Evolutionary conservation across 2,113 vertebrate species (phyloP).

Genomic region (Cyprinodon brontotheroides): DNA sequence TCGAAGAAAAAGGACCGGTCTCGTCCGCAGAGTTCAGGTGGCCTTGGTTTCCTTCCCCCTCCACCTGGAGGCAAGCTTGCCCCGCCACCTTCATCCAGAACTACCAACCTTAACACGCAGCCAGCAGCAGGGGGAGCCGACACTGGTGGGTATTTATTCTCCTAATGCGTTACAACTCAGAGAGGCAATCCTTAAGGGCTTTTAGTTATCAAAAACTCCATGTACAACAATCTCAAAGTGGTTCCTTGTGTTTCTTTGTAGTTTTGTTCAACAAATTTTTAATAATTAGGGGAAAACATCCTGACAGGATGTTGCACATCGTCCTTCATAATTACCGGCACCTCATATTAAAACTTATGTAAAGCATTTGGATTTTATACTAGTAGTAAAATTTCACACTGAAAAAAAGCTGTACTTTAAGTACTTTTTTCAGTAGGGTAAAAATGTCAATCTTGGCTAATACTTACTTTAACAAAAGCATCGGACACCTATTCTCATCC

Average conservation of each 20-base stretch:
- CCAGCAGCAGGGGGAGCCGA: slow-evolving; percentile 78
- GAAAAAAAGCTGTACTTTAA: not conserved
- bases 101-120: slow-evolving; percentile 81
- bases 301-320: not conserved
- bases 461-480: not conserved
- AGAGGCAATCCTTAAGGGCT: no score
- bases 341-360: no score
- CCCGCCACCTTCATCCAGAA: slow-evolving; percentile 78
- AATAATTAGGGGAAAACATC: not conserved
- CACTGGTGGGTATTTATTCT: slow-evolving; percentile 67
- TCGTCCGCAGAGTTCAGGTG: slow-evolving; percentile 83
- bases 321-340: not conserved
- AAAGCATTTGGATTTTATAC: not conserved
- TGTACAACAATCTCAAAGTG: not conserved
- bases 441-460: no score
- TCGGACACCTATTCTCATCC: not conserved
- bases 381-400: not conserved
- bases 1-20: slow-evolving; percentile 87
- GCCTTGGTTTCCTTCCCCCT: slow-evolving; percentile 88
- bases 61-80: slow-evolving; percentile 89
- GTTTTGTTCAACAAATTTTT: not conserved
- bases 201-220: no score
- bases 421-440: not conserved
- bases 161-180: not conserved
- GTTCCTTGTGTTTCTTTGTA: not conserved